These are phyloP conservation scores for Fregetta grallaria DNA, from an alignment of 2,113 vertebrate species.

Conservation along the genomic window DNA sequence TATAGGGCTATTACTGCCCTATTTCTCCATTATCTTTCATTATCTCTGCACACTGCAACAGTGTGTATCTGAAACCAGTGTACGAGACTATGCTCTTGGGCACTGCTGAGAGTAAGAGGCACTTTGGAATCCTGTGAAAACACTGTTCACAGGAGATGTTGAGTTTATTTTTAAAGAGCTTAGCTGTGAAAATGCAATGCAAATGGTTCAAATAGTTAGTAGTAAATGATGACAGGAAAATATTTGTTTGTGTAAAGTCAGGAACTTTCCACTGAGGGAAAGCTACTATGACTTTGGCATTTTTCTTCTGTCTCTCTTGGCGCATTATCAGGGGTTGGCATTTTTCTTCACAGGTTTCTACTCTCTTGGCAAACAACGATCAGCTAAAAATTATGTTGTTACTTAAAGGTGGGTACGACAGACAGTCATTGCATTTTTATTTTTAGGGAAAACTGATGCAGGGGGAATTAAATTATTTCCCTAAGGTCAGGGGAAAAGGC, in stretches of 20 bases:
- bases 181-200: not conserved
- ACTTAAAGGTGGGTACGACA: not conserved
- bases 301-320: not conserved
- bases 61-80: not conserved
- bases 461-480: not conserved
- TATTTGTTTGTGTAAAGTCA: not conserved
- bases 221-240: not conserved
- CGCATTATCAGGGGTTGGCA: not conserved
- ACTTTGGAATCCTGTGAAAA: not conserved
- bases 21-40: not conserved
- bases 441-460: not conserved
- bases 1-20: not conserved
- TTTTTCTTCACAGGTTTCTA: constrained; percentile 2
- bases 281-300: not conserved
- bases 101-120: not conserved
- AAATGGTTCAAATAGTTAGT: not conserved
- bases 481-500: not conserved
- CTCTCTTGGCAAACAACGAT: not conserved
- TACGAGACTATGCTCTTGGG: not conserved
- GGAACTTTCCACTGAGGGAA: not conserved
- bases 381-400: not conserved
- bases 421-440: not conserved
- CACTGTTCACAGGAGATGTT: not conserved
- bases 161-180: constrained; percentile 25
- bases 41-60: not conserved